Conservation (phyloP, 2,113 vertebrate species). For the Acanthisitta chloris region DNA sequence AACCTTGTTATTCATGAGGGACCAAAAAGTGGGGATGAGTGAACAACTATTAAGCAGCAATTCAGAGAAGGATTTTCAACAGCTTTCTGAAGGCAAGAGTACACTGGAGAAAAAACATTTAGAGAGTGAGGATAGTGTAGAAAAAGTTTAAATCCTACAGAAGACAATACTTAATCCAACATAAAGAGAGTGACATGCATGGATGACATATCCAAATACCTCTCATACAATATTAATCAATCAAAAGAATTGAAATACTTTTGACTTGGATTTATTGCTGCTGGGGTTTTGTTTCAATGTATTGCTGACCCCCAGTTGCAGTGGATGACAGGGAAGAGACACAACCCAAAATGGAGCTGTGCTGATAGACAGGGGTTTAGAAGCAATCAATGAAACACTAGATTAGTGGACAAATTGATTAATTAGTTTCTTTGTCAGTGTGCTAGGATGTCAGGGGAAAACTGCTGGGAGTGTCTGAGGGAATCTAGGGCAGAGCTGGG, state of each 20-base stretch:
- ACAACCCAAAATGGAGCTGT: neutral
- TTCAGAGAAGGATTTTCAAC: neutral
- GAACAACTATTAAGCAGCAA: neutral
- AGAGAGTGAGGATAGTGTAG: neutral
- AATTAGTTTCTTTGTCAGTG: neutral
- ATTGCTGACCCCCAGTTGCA: neutral
- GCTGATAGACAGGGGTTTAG: neutral
- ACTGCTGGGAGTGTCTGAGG: neutral
- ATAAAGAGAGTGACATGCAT: neutral
- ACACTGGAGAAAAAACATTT: neutral
- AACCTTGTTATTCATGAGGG: neutral
- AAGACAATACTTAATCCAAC: neutral
- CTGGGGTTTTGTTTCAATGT: neutral
- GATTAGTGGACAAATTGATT: neutral
- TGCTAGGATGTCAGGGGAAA: neutral
- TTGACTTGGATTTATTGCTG: neutral
- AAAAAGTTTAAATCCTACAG: neutral
- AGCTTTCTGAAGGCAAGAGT: neutral
- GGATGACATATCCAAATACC: neutral
- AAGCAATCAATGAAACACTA: neutral
- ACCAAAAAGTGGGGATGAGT: neutral
- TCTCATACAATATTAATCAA: neutral
- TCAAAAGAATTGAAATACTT: neutral
- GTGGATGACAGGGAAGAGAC: neutral
- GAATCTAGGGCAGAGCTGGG: neutral